These are phyloP conservation scores for Dicaeum eximium DNA, from an alignment of 2,113 vertebrate species.

Conservation along the genomic window DNA sequence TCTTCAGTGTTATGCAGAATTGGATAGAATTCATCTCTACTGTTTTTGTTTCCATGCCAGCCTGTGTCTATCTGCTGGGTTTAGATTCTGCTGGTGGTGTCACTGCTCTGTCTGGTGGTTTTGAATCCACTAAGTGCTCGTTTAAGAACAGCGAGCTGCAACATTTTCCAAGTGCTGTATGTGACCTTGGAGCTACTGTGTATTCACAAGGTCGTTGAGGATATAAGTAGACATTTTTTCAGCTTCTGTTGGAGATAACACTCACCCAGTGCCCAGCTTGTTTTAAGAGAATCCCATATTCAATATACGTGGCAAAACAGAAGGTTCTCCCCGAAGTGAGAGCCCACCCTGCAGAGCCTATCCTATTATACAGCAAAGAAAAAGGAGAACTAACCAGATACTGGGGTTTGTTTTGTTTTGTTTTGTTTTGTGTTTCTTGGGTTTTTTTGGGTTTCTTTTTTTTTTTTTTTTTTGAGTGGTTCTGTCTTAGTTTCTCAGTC, in stretches of 20 bases:
- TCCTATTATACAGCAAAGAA: not conserved
- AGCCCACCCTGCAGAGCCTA: not conserved
- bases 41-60: not conserved
- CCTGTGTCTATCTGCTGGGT: not conserved
- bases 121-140: not conserved
- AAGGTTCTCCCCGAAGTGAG: fast-evolving
- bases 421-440: no score
- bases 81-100: not conserved
- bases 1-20: not conserved
- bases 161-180: not conserved
- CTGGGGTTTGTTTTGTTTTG: no score
- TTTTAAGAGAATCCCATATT: not conserved
- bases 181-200: not conserved
- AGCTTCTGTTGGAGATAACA: not conserved
- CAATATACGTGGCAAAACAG: not conserved
- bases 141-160: not conserved
- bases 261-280: not conserved
- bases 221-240: not conserved
- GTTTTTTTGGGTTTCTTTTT: no score
- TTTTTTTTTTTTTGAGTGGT: not conserved
- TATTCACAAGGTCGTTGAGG: not conserved
- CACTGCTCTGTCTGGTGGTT: not conserved
- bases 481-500: not conserved
- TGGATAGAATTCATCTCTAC: not conserved
- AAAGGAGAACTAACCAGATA: not conserved